Evolutionary conservation across 2,113 vertebrate species (phyloP).

Genomic region (Bubo blakistoni): DNA sequence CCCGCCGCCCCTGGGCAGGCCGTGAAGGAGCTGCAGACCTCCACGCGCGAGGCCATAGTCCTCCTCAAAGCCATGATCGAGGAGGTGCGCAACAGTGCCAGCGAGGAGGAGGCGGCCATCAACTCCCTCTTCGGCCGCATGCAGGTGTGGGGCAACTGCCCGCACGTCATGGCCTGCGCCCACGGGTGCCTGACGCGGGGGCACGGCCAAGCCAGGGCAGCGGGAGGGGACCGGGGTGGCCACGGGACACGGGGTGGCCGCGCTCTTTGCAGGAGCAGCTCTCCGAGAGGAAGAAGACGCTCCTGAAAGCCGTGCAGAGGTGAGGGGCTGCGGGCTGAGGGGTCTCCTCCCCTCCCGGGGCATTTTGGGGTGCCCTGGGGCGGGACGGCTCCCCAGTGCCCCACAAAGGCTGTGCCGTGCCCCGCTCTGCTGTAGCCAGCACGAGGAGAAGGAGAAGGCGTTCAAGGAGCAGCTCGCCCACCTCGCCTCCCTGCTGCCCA

Average conservation of each 20-base stretch:
- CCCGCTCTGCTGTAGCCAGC: conserved; percentile 75
- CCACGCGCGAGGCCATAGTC: conserved; percentile 84
- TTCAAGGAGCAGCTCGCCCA: conserved; percentile 89
- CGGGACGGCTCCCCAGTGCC: background rate
- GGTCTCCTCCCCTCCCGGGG: accelerated
- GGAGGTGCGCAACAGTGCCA: conserved; percentile 87
- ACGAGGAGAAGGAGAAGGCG: conserved; percentile 89
- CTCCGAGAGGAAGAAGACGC: conserved; percentile 83
- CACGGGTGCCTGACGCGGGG: accelerated
- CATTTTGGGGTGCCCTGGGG: background rate
- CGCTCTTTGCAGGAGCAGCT: conserved; percentile 82
- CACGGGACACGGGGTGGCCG: accelerated
- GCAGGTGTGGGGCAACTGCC: conserved; percentile 72
- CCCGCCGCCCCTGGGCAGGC: conserved; percentile 58
- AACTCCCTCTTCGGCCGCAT: conserved; percentile 86
- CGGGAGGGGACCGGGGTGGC: background rate
- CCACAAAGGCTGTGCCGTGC: background rate
- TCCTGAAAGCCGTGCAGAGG: conserved; percentile 92
- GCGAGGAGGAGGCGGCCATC: conserved; percentile 87
- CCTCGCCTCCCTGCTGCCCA: conserved; percentile 85
- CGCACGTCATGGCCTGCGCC: accelerated
- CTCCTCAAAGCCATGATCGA: conserved; percentile 91
- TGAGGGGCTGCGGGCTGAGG: background rate
- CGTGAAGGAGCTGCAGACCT: conserved; percentile 91
- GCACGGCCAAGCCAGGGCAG: background rate